These are phyloP conservation scores for Babyrousa celebensis DNA, from an alignment of 2,797 vertebrate species.

Conservation along the genomic window DNA sequence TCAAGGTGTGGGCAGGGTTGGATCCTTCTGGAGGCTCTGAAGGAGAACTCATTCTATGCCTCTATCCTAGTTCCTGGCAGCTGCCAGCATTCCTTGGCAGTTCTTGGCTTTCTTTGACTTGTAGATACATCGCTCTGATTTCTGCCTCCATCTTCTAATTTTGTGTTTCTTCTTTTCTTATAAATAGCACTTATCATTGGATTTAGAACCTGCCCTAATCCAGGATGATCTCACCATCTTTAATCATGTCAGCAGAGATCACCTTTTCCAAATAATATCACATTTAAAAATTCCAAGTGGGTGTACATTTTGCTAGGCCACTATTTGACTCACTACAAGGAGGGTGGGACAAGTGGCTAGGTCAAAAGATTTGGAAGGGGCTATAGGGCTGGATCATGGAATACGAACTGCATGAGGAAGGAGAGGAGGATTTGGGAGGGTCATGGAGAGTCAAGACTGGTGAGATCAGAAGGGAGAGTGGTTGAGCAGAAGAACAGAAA, in stretches of 20 bases:
- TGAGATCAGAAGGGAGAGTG: not conserved
- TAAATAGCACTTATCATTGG: not conserved
- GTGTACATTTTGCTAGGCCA: not conserved
- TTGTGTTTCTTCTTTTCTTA: not conserved
- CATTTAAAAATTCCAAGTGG: not conserved
- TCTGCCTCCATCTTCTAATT: not conserved
- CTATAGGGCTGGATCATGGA: not conserved
- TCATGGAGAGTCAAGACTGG: not conserved
- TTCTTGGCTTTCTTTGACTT: not conserved
- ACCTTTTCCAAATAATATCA: slow-evolving; percentile 18
- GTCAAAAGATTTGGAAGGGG: not conserved
- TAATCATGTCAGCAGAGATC: not conserved
- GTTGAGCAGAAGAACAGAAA: not conserved
- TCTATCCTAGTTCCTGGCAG: not conserved
- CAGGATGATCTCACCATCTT: not conserved
- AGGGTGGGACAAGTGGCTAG: not conserved
- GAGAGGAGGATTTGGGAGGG: not conserved
- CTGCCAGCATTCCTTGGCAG: not conserved
- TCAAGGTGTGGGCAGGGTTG: not conserved
- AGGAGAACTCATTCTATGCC: not conserved
- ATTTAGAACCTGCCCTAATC: not conserved
- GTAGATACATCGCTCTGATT: not conserved
- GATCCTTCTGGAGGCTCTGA: not conserved
- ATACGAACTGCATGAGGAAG: not conserved
- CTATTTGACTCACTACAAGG: not conserved